Base-by-base conservation (phyloP, 2,888 invertebrate genomes). In the Adela reaumurella region DNA sequence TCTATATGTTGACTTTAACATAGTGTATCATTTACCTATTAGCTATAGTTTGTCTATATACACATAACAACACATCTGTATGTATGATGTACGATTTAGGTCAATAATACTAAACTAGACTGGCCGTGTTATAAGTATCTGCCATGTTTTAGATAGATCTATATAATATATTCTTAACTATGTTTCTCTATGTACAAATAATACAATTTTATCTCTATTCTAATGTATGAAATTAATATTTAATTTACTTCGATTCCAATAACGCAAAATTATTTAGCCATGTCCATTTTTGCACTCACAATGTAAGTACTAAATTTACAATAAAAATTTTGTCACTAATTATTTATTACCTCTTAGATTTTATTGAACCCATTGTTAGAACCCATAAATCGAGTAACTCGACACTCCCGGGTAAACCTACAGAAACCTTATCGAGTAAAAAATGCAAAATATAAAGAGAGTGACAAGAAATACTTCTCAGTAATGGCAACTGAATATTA, bases 91-190 rank as follows among this genome's bases (percentile, higher is more conserved):
- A 35, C 14, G 69, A 66, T 79, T 70, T 61, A 73, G 76, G 78
- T 81, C 81, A 82, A 81, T 83, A 83, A 83, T 83, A 83, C 83
- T 84, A 83, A 78, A 70, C 81, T 83, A 83, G 85, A 86, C 86
- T 86, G 86, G 87, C 86, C 86, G 76, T 83, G 76, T 70, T 79
- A 82, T 82, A 83, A 83, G 82, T 83, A 82, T 83, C 81, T 77
- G 83, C 83, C 83, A 82, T 80, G 81, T 66, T 70, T 68, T 78
- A 76, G 71, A 72, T 74, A 80, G 77, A 81, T 80, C 78, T 77
- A 78, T 64, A 67, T 73, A 74, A 77, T 77, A 77, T 83, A 82
- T 82, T 70, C 82, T 82, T 82, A 81, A 71, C 73, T 76, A 73
- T 61, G 42, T 64, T 66, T 77, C 69, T 70, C 59, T 83, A 82